Evolutionary conservation across 64 coral and sea anemone species (phyloP), one percentile per base, ranked within the genome.

Genomic region (Dendrophyllia cribrosa): DNA sequence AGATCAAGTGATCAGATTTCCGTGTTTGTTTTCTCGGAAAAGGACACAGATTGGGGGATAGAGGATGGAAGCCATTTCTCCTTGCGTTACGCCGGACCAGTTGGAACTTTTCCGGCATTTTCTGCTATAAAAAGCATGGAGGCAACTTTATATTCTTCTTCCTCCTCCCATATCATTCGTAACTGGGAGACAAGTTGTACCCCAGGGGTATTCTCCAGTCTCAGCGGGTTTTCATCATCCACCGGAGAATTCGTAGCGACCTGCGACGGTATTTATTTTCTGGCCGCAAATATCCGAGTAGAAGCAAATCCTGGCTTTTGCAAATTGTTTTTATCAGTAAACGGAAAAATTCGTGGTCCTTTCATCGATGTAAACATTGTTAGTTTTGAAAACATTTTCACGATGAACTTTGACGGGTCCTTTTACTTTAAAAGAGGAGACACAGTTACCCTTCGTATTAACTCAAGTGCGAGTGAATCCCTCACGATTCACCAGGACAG

Each of bases 121-220:
- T 66, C 86, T 59, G 85, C 92, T 5, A 64, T n/a, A 58, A 93
- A 88, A 66, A 19, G 76, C 9, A 23, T 13, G 44, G 72, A 11
- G 43, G 48, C 14, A 24, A 12, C 51, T 1, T 82, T 60, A 22
- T 59, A 6, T 1, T 44, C 77, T 5, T 80, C 61, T 10, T 49
- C 66, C 8, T 49, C 22, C 6, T 69, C 86, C 8, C 25, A 82
- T 25, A 61, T 58, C 8, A 82, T 93, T 45, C 85, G 85, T 9
- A 93, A 93, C 26, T 93, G 92, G 92, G 70, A 93, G 53, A 93
- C 92, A 13, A 93, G 52, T 83, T 75, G 92, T 72, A 72, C 13
- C 5, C 10, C 62, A 14, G 92, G 92, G 23, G 23, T 93, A 26
- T 93, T 93, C 70, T 43, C 23, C 47, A 93, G 92, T 75, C 67